These are phyloP conservation scores for Gnathonemus longibarbis DNA, from an alignment of 2,113 vertebrate genomes.

Conservation along the genomic window DNA sequence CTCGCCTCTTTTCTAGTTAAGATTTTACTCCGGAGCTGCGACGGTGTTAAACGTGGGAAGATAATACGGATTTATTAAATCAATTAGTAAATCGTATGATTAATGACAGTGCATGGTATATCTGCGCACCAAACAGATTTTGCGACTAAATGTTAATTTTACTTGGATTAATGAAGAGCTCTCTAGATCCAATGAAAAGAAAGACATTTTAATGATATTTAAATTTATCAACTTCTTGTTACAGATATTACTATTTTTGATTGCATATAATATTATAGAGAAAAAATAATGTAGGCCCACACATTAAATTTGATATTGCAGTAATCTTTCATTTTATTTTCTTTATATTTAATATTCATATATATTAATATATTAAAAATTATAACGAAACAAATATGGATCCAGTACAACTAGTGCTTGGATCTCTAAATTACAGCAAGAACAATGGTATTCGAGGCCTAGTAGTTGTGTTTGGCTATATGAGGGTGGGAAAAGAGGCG, in stretches of 20 bases:
- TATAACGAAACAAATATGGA: neutral
- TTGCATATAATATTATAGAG: neutral
- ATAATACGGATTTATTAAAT: constrained; percentile 23
- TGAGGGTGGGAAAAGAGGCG: neutral
- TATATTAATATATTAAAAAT: neutral
- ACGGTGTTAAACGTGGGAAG: constrained; percentile 17
- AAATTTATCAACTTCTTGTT: neutral
- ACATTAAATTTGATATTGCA: neutral
- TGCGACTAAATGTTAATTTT: constrained; percentile 12
- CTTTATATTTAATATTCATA: neutral
- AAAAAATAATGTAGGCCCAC: neutral
- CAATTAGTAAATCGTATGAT: constrained; percentile 48
- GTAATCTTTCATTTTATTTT: neutral
- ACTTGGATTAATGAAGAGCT: neutral
- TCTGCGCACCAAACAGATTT: constrained; percentile 17
- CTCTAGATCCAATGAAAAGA: neutral
- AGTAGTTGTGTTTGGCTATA: neutral
- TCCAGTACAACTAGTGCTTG: neutral
- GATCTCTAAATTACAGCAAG: neutral
- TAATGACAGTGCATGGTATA: constrained; percentile 30
- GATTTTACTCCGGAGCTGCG: neutral
- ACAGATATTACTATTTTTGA: neutral
- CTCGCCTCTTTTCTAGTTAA: neutral
- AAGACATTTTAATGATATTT: constrained; percentile 3
- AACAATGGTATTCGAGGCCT: neutral